These are phyloP conservation scores for Hippocampus abdominalis DNA, from an alignment of 2,113 vertebrate genomes.

Conservation along the genomic window DNA sequence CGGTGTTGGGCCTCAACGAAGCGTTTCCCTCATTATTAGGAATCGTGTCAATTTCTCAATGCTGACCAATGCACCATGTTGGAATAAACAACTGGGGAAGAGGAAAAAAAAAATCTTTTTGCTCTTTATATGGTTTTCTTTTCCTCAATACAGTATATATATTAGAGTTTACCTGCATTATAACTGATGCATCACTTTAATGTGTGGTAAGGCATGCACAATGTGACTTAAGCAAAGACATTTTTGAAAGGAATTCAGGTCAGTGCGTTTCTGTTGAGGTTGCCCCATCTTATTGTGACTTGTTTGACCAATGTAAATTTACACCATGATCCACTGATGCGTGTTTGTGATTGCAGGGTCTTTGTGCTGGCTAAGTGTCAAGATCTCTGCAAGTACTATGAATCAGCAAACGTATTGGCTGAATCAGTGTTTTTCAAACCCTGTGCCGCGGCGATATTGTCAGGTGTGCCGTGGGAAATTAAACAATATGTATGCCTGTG, in stretches of 20 bases:
- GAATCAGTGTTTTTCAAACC: too few species aligned
- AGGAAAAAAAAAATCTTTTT: background rate
- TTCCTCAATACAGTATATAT: constrained; percentile 17
- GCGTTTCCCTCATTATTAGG: constrained; percentile 38
- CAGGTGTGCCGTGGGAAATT: too few species aligned
- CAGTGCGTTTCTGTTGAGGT: background rate
- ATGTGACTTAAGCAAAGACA: background rate
- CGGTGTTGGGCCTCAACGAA: constrained; percentile 6
- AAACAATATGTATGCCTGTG: too few species aligned
- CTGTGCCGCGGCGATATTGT: too few species aligned
- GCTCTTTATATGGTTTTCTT: constrained; percentile 24
- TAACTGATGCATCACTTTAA: background rate
- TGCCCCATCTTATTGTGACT: background rate
- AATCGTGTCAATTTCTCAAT: constrained; percentile 33
- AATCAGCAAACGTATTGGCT: too few species aligned
- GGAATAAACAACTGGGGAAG: constrained; percentile 28
- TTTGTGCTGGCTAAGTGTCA: too few species aligned
- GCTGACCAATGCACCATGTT: constrained; percentile 18
- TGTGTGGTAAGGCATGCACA: background rate
- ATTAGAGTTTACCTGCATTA: constrained; percentile 12
- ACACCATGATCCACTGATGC: background rate
- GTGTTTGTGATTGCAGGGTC: background rate
- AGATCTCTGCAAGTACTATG: too few species aligned
- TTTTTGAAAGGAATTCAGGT: background rate
- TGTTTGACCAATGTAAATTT: background rate